phyloP scores from a whole-genome alignment of 2,888 invertebrate species.

The Dorcus hopei region DNA sequence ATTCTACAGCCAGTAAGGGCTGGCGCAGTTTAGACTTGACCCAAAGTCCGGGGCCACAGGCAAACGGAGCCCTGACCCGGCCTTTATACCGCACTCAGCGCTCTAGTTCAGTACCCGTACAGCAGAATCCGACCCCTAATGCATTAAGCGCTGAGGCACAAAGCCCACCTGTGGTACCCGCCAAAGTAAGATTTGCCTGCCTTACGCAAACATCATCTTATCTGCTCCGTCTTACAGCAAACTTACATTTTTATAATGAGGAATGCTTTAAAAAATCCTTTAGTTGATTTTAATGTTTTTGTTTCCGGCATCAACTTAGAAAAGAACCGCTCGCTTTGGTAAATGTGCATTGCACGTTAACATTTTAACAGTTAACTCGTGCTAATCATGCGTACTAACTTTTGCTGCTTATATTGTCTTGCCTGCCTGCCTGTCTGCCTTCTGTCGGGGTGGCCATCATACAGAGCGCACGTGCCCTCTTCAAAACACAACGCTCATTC shows the following conservation, averaged over 20 bases:
- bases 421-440: slow-evolving; percentile 41
- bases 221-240: slow-evolving; percentile 21
- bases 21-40: slow-evolving; percentile 55
- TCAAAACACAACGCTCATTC: slow-evolving; percentile 89
- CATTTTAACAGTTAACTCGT: slow-evolving; percentile 39
- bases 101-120: slow-evolving; percentile 61
- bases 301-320: slow-evolving; percentile 15
- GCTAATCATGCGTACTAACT: slow-evolving; percentile 39
- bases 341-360: slow-evolving; percentile 36
- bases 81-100: slow-evolving; percentile 61
- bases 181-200: slow-evolving; percentile 46
- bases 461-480: slow-evolving; percentile 71
- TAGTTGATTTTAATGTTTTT: background rate
- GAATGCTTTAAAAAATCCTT: slow-evolving; percentile 1
- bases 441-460: slow-evolving; percentile 43
- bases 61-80: slow-evolving; percentile 45
- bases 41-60: slow-evolving; percentile 42
- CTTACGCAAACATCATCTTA: slow-evolving; percentile 22
- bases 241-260: slow-evolving; percentile 12
- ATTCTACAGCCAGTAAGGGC: slow-evolving; percentile 48
- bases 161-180: slow-evolving; percentile 40
- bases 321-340: slow-evolving; percentile 27
- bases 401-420: slow-evolving; percentile 40
- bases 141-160: slow-evolving; percentile 27
- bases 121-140: slow-evolving; percentile 37